Conservation (phyloP, 2,113 vertebrate species). For the Cynocephalus volans region DNA sequence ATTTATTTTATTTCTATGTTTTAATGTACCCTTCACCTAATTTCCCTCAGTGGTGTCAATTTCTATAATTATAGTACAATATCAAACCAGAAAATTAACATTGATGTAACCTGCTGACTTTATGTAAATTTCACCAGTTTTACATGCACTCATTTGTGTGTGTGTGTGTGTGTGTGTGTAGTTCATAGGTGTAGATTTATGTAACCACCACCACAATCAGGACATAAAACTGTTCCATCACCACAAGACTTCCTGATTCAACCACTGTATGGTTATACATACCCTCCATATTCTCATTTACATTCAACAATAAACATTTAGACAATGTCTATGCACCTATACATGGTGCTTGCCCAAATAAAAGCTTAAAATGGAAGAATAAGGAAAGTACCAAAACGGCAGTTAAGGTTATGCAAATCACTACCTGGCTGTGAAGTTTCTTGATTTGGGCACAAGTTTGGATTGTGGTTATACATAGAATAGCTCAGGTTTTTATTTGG, state of each 20-base stretch:
- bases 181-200: background rate
- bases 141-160: background rate
- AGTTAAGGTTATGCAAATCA: background rate
- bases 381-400: background rate
- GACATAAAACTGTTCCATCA: background rate
- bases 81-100: background rate
- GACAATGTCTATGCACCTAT: background rate
- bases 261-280: background rate
- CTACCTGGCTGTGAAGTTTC: background rate
- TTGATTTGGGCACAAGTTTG: background rate
- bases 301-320: slow-evolving; percentile 27
- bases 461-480: background rate
- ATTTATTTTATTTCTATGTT: no score
- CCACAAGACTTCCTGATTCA: background rate
- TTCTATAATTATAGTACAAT: background rate
- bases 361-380: background rate
- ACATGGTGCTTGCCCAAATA: background rate
- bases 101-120: background rate
- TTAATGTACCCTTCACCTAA: background rate
- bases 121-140: background rate
- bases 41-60: background rate
- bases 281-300: background rate
- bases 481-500: background rate
- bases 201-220: background rate
- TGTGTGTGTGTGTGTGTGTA: background rate